Evolutionary conservation across 1,140 invertebrate species (phyloP).

Genomic region (Hypsibius dujardini): DNA sequence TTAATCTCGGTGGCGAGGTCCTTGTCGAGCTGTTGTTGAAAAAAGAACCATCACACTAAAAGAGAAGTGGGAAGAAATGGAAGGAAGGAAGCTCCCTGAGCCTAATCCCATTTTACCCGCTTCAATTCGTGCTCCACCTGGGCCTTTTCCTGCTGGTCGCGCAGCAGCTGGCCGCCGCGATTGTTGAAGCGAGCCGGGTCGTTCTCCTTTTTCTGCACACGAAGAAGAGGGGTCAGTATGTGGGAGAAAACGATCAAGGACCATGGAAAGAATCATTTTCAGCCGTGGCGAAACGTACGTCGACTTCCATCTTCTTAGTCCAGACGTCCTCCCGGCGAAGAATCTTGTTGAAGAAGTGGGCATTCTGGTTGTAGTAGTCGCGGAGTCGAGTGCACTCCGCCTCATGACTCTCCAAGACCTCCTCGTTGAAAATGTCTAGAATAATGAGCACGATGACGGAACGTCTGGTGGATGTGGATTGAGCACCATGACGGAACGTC

Average conservation of each 20-base stretch:
- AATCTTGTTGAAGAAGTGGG: slow-evolving; percentile 38
- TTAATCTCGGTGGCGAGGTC: slow-evolving; percentile 23
- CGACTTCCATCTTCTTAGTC: slow-evolving; percentile 48
- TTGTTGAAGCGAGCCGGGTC: slow-evolving; percentile 63
- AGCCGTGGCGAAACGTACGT: slow-evolving; percentile 30
- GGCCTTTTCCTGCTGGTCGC: slow-evolving; percentile 58
- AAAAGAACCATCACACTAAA: background rate
- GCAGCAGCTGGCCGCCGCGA: slow-evolving; percentile 57
- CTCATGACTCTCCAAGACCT: slow-evolving; percentile 52
- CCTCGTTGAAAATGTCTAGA: slow-evolving; percentile 46
- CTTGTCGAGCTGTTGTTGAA: background rate
- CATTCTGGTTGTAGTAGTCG: slow-evolving; percentile 46
- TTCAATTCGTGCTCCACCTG: slow-evolving; percentile 34
- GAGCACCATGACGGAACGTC: too few species aligned
- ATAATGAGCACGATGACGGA: background rate
- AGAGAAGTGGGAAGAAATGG: background rate
- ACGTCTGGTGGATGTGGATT: too few species aligned
- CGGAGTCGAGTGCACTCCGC: slow-evolving; percentile 48
- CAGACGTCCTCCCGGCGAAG: slow-evolving; percentile 44
- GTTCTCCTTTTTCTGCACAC: slow-evolving; percentile 39
- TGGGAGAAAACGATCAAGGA: too few species aligned
- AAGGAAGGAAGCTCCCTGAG: background rate
- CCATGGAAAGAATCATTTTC: too few species aligned
- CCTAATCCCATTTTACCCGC: slow-evolving; percentile 24
- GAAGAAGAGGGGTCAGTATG: background rate